Evolutionary conservation across 1,140 invertebrate genomes (phyloP), one percentile per base, ranked within the genome.

Genomic region (Ceratosolen solmsi): DNA sequence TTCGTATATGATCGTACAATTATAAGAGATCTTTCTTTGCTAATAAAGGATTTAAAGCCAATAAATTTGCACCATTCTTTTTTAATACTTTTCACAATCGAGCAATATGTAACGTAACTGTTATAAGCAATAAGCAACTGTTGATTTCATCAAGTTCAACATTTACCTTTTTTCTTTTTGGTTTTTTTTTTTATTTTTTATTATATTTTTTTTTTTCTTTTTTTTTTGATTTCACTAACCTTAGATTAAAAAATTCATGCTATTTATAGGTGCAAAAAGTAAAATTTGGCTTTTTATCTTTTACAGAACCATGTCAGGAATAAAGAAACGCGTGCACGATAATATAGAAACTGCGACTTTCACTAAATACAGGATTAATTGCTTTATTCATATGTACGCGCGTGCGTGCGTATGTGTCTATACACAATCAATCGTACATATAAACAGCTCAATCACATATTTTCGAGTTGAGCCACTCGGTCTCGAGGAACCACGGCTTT

Each of bases 401-500:
- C 27, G 11, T 3, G 27, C 58, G 15, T n/a, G 82, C 68, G 46
- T 70, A 38, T 78, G 74, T 79, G 85, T 72, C 80, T 38, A 81
- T 36, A 80, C 58, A 79, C 60, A 82, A 46, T 77, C 46, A 83
- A 70, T 74, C 56, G 77, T 54, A 74, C 41, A 80, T 49, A 74
- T 41, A 79, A 58, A 79, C 17, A 79, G 56, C 46, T 80, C 49
- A 80, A 46, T 49, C 17, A 49, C 60, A 51, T 63, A 83, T 81
- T 76, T 83, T 80, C 58, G 63, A 77, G 54, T 72, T 83, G 71
- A 83, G 63, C 76, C 58, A 73, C 51, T 74, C 51, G 76, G 82
- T 78, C 76, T 79, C 82, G 58, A 51, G 58, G 82, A 79, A 83
- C 81, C 82, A 83, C 22, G 82, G 82, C 76, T 79, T 83, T n/a